phyloP scores from a whole-genome alignment of 92 coral and sea anemone species.

The Porites rus region DNA sequence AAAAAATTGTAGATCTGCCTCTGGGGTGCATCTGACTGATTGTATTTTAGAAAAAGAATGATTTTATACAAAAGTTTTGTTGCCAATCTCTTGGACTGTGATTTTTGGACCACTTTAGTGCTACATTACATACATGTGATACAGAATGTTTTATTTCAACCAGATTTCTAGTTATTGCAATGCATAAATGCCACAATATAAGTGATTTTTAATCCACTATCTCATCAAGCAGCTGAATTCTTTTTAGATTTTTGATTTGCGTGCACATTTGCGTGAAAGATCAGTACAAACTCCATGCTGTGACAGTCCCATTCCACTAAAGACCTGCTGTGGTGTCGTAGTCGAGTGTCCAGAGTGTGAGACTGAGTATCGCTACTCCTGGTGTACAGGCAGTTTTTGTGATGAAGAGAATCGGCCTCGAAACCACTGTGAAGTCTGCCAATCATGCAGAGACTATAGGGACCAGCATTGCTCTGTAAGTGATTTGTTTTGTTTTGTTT shows the following conservation, averaged over 20 bases:
- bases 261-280: slow-evolving; percentile 38
- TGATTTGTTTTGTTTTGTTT: not conserved
- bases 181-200: no score
- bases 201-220: not conserved
- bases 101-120: no score
- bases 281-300: slow-evolving; percentile 69
- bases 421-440: slow-evolving; percentile 73
- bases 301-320: slow-evolving; percentile 45
- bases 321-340: slow-evolving; percentile 51
- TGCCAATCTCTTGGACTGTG: no score
- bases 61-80: no score
- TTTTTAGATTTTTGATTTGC: slow-evolving; percentile 54
- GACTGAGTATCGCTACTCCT: slow-evolving; percentile 66
- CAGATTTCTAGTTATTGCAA: no score
- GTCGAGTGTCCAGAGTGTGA: slow-evolving; percentile 69
- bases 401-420: slow-evolving; percentile 79
- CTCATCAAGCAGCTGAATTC: not conserved
- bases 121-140: no score
- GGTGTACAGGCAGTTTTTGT: slow-evolving; percentile 67
- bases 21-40: no score
- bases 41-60: no score
- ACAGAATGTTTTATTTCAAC: no score
- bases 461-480: slow-evolving; percentile 67
- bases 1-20: no score
- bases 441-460: slow-evolving; percentile 82